Base-by-base conservation (phyloP, 53 echinoderm and acorn worm species). In the Echinarachnius parma region DNA sequence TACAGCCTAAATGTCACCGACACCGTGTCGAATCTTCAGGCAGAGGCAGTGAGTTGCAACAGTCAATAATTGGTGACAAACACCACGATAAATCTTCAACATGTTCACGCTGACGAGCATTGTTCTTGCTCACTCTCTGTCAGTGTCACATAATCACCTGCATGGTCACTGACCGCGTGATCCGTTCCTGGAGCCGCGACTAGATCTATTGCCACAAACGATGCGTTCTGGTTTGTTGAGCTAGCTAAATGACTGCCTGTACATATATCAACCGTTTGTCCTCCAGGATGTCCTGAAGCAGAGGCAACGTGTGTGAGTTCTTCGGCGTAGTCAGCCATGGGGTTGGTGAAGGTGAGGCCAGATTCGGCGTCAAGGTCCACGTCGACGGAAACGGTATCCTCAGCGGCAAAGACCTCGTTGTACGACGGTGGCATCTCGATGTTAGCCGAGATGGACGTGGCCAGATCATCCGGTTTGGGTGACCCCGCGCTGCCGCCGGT, bases 351-450 rank as follows among this genome's bases (percentile, higher is more conserved):
- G 0, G 66, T 48, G 10, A 66, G 66, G 9, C 49, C 21, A 0
- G 47, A 46, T 49, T 13, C 19, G 9, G 11, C 13, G 49, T 28
- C 31, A 31, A 34, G 27, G 4, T 9, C 31, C 9, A 30, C 20
- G 31, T 48, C 66, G 7, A 1, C 25, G 25, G 23, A 4, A 20
- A 20, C 21, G 20, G 34, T 32, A 32, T 70, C 70, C 47, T 45
- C 45, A 45, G 75, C 35, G 4, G 47, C 75, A 57, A 83, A 91
- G 30, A 86, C 92, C 3, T 91, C 92, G 37, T 64, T 72, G 69
- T 91, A 91, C 1, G 86, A 80, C 21, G 92, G 92, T 61, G 92
- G 92, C 53, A 91, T 77, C 31, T 87, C 87, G 53, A 87, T 81
- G 57, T 75, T 75, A 30, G 82, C 68, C 32, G 71, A 59, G 53